Conservation (phyloP, 2,797 vertebrate species). For the Peromyscus nudipes region DNA sequence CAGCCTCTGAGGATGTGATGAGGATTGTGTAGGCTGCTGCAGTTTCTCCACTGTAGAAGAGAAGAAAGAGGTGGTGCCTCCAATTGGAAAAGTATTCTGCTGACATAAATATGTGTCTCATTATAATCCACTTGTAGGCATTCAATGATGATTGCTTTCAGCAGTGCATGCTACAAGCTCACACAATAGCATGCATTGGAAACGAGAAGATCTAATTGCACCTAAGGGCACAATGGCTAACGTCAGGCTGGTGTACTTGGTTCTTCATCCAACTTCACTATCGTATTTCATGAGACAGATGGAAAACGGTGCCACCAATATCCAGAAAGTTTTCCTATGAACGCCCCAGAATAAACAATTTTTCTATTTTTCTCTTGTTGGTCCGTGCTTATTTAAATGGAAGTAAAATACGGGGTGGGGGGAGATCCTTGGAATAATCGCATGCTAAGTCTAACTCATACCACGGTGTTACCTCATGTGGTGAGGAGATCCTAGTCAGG, state of each 20-base stretch:
- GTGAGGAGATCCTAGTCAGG: neutral
- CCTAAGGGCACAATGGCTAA: constrained; percentile 50
- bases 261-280: constrained; percentile 33
- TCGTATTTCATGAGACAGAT: constrained; percentile 60
- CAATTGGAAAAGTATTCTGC: neutral
- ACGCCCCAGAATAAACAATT: constrained; percentile 61
- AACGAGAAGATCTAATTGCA: constrained; percentile 62
- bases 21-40: neutral
- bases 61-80: constrained; percentile 15
- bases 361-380: constrained; percentile 56
- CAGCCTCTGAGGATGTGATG: neutral
- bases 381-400: constrained; percentile 57
- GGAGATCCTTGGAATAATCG: constrained; percentile 11
- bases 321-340: constrained; percentile 56
- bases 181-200: constrained; percentile 3
- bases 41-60: constrained; percentile 48
- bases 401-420: neutral
- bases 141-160: constrained; percentile 51
- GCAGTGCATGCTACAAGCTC: neutral
- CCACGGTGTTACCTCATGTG: neutral
- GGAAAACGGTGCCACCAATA: constrained; percentile 8
- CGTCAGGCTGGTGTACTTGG: neutral
- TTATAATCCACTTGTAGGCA: constrained; percentile 30
- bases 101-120: constrained; percentile 52
- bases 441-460: constrained; percentile 7